These are phyloP conservation scores for Ranitomeya variabilis DNA, from an alignment of 2,113 vertebrate genomes.

Conservation along the genomic window DNA sequence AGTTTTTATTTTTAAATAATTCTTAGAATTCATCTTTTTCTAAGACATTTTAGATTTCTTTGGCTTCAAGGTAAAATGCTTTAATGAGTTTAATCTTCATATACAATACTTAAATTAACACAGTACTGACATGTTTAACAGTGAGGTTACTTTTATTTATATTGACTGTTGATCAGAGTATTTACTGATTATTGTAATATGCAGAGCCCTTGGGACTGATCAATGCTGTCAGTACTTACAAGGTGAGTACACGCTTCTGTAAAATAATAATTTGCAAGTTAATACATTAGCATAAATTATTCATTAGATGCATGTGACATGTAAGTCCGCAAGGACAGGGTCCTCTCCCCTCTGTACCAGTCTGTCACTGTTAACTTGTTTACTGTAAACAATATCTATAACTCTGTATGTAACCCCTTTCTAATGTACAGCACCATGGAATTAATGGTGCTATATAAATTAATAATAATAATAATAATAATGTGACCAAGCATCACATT, in stretches of 20 bases:
- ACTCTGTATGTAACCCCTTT: too few species aligned
- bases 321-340: too few species aligned
- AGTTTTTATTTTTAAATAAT: too few species aligned
- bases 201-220: neutral
- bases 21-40: too few species aligned
- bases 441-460: too few species aligned
- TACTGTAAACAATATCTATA: too few species aligned
- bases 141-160: neutral
- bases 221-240: neutral
- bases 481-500: neutral
- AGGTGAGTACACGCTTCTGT: neutral
- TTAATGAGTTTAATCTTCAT: neutral
- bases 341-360: too few species aligned
- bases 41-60: too few species aligned
- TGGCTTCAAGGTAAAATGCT: too few species aligned
- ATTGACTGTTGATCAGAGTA: neutral
- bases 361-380: too few species aligned
- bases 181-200: neutral
- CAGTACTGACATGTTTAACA: neutral
- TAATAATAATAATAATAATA: too few species aligned
- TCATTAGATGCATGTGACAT: neutral
- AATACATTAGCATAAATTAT: neutral
- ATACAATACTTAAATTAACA: neutral
- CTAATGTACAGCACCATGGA: too few species aligned
- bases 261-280: constrained; percentile 17